Percentiles rank a stretch among this genome's conserved stretches.
Evolutionary conservation across 2,113 vertebrate species (phyloP).

Genomic region (Pseudopodoces humilis): DNA sequence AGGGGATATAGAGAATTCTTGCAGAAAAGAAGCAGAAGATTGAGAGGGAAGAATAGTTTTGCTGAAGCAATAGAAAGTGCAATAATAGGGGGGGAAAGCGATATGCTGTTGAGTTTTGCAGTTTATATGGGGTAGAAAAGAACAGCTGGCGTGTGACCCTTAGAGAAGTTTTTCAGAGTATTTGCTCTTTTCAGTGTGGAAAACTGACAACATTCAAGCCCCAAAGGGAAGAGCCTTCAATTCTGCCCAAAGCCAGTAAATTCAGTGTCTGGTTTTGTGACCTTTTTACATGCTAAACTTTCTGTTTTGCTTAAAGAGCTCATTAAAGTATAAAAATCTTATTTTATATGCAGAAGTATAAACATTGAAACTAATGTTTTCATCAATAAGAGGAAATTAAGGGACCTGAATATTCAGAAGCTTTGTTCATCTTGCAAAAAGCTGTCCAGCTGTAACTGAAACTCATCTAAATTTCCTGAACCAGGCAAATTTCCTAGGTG

Average conservation of each 20-base stretch:
- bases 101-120: not conserved
- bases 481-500: not conserved
- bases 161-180: not conserved
- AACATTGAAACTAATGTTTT: not conserved
- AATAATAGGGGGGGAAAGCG: not conserved
- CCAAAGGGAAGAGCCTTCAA: not conserved
- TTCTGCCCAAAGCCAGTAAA: not conserved
- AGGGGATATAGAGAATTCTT: not conserved
- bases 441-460: not conserved
- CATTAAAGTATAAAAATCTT: not conserved
- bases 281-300: not conserved
- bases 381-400: not conserved
- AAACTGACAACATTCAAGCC: not conserved
- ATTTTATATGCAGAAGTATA: not conserved
- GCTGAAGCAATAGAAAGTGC: not conserved
- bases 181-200: not conserved
- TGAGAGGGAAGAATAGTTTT: not conserved
- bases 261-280: not conserved
- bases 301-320: not conserved
- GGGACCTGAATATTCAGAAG: not conserved
- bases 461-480: not conserved
- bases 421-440: not conserved
- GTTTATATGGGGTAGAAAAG: not conserved
- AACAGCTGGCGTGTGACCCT: not conserved
- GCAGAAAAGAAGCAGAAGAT: not conserved